A percentile compares a stretch with the other conserved stretches of the same genome.
These are phyloP conservation scores for Atta texana DNA, from an alignment of 1,140 invertebrate species.

Conservation along the genomic window DNA sequence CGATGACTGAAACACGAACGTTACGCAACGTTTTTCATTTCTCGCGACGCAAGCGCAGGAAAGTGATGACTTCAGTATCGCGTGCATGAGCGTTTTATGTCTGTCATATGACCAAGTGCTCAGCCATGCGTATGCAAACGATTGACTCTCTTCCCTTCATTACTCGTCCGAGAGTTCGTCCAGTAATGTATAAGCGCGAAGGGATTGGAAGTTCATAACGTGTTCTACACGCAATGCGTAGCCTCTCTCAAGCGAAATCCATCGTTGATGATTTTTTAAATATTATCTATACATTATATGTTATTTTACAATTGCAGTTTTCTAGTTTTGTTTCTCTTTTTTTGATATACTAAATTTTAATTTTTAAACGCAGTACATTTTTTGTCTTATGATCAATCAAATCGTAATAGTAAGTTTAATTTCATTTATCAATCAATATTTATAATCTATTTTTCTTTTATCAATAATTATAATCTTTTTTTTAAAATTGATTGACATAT, in stretches of 20 bases:
- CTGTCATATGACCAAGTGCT: not conserved
- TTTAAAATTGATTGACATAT: not conserved
- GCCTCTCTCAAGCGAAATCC: not conserved
- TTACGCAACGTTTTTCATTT: not conserved
- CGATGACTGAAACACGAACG: slow-evolving; percentile 44
- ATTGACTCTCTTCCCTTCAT: not conserved
- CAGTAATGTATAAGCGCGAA: not conserved
- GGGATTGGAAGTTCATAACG: not conserved
- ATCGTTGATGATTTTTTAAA: not conserved
- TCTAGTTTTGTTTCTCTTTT: no score
- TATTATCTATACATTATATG: no score
- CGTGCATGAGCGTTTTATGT: not conserved
- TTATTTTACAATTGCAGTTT: not conserved
- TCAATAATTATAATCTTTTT: not conserved
- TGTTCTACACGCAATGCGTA: not conserved
- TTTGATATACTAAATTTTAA: not conserved
- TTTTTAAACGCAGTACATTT: not conserved
- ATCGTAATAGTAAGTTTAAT: not conserved
- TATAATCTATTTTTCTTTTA: no score
- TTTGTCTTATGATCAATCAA: not conserved
- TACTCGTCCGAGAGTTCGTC: not conserved
- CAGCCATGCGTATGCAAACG: not conserved
- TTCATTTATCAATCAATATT: no score
- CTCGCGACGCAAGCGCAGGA: slow-evolving; percentile 60
- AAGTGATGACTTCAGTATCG: not conserved